A percentile compares a stretch with the other conserved stretches of the same genome.
phyloP scores from a whole-genome alignment of 2,888 invertebrate species.

The Oscheius myriophilus region DNA sequence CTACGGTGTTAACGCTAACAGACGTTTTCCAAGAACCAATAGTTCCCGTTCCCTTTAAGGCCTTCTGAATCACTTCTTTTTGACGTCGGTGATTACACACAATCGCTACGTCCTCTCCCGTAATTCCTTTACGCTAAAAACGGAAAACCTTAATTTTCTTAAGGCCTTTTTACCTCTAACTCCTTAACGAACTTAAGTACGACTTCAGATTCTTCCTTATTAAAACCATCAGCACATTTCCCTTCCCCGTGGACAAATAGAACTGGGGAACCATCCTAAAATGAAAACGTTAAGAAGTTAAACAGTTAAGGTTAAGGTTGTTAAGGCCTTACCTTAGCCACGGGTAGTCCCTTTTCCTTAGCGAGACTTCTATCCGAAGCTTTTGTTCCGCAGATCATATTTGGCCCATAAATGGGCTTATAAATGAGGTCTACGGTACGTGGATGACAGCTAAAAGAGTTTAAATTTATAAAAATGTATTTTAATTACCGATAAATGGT shows the following conservation, averaged over 20 bases:
- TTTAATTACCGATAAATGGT: not conserved
- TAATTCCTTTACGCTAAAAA: not conserved
- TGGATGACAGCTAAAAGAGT: not conserved
- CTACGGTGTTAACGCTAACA: slow-evolving; percentile 1
- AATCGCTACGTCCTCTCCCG: not conserved
- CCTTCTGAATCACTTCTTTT: not conserved
- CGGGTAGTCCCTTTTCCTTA: slow-evolving; percentile 1
- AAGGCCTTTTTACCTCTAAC: too few species aligned
- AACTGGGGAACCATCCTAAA: slow-evolving; percentile 2
- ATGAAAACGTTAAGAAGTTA: too few species aligned
- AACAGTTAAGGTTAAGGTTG: too few species aligned
- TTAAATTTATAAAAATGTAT: not conserved
- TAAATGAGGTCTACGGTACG: not conserved
- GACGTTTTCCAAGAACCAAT: not conserved
- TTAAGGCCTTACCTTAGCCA: not conserved
- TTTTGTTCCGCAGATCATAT: not conserved
- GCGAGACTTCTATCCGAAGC: not conserved
- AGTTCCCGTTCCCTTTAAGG: not conserved
- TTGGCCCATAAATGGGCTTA: not conserved
- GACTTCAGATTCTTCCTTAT: not conserved
- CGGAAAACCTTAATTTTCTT: not conserved
- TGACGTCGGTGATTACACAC: slow-evolving; percentile 4
- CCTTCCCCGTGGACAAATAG: slow-evolving; percentile 4
- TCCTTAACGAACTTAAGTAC: not conserved
- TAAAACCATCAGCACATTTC: not conserved